Base-by-base conservation (phyloP, 2,113 vertebrate species). In the Amphiprion ocellaris region DNA sequence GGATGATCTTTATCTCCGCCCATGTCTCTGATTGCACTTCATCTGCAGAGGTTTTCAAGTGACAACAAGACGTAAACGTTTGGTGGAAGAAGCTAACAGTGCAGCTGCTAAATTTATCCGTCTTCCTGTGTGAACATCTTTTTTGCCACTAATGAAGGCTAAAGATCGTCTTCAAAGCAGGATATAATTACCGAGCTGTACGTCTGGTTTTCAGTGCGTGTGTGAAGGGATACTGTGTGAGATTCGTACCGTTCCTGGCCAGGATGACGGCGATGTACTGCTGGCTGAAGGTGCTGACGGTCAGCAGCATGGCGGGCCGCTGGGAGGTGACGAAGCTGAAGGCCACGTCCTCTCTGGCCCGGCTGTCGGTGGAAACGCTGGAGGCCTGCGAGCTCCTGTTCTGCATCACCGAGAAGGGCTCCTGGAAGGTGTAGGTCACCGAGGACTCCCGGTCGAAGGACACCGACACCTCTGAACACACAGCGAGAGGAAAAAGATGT, bases 331-430 rank as follows among this genome's bases (percentile, higher is more conserved):
- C 86, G 78, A 99, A 99, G 87, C 96, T 97, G 86, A 99, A 94
- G 0, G 95, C 95, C 24, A 98, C 92, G 54, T 94, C 96, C 87
- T 99, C 98, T 87, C 95, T 95, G 81, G 97, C 94, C 26, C 95
- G 87, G 89, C 94, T 93, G 87, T 97, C 97, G 0, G 86, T 84
- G 47, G 97, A 97, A 68, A 96, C 95, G 15, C 96, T 93, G 87
- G 96, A 96, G 24, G 95, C 96, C 47, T 95, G 93, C 0, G 92
- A 89, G 77, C 94, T 99, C 61, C 92, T 65, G 86, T 99, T 98
- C 94, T 96, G 97, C 74, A 96, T 97, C 85, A 99, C 97, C 0
- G 96, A 97, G 86, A 98, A 98, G 3, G 97, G 96, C 79, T 99
- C 98, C 94, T 99, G 98, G 88, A 99, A 97, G 80, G 93, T 91